A percentile compares a stretch with the other conserved stretches of the same genome.
Conservation (phyloP, 1,140 invertebrate genomes). For the Scaptomyza montana region DNA sequence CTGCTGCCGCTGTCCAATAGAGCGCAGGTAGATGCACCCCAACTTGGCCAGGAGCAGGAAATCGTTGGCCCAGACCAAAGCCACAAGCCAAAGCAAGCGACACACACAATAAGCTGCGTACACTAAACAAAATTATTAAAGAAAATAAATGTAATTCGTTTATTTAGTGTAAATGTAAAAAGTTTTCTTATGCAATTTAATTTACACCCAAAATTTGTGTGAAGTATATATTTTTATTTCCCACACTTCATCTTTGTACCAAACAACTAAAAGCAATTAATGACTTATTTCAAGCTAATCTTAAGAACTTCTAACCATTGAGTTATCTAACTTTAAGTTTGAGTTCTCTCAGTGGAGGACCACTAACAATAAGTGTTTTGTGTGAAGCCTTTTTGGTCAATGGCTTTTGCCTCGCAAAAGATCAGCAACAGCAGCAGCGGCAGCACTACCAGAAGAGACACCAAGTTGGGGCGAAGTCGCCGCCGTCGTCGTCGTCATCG, state of each 20-base stretch:
- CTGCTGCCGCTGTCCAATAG: constrained; percentile 26
- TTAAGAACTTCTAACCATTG: too few relatives aligned
- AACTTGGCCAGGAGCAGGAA: constrained; percentile 42
- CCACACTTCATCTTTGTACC: too few relatives aligned
- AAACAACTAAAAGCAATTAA: too few relatives aligned
- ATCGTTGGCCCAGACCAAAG: constrained; percentile 44
- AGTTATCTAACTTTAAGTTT: background rate
- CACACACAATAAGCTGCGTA: background rate
- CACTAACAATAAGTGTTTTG: constrained; percentile 36
- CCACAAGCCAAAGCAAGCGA: constrained; percentile 13
- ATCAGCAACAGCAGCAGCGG: constrained; percentile 22
- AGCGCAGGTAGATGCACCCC: constrained; percentile 48
- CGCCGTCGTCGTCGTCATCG: too few relatives aligned
- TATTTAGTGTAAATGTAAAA: too few relatives aligned
- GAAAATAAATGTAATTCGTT: too few relatives aligned
- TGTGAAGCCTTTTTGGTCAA: constrained; percentile 52
- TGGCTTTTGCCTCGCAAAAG: constrained; percentile 43
- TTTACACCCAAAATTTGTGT: too few relatives aligned
- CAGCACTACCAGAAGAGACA: constrained; percentile 6
- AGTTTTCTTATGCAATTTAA: too few relatives aligned
- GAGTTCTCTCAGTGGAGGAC: constrained; percentile 20
- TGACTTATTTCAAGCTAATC: too few relatives aligned
- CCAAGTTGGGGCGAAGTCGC: constrained; percentile 27
- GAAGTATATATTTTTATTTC: too few relatives aligned
- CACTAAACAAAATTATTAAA: constrained; percentile 3